These are phyloP conservation scores for Sander vitreus DNA, from an alignment of 2,113 vertebrate genomes.

Conservation along the genomic window DNA sequence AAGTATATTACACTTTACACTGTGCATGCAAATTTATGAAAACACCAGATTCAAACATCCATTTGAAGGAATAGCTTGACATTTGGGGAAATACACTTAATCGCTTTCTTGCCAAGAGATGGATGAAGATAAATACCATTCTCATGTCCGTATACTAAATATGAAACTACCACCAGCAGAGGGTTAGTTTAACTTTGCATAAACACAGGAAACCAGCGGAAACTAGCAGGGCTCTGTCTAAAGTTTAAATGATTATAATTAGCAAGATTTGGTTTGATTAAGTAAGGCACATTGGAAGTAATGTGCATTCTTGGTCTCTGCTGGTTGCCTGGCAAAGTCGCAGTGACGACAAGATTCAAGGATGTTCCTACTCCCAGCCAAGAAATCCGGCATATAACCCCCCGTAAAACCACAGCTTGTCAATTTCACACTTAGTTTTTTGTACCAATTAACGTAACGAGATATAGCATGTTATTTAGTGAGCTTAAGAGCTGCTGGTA, in stretches of 20 bases:
- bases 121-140: too few species aligned
- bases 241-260: too few species aligned
- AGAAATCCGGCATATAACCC: constrained; percentile 1
- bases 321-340: constrained; percentile 3
- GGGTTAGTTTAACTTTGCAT: too few species aligned
- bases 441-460: background rate
- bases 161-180: too few species aligned
- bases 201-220: too few species aligned
- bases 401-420: background rate
- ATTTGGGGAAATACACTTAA: background rate
- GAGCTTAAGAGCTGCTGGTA: background rate
- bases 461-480: background rate
- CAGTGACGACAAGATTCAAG: background rate
- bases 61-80: background rate
- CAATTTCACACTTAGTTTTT: background rate
- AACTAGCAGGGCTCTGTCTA: too few species aligned
- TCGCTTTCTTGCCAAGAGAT: background rate
- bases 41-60: background rate
- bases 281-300: background rate
- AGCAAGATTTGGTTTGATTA: too few species aligned
- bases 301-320: background rate
- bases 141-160: too few species aligned
- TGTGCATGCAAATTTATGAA: background rate
- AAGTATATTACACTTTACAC: too few species aligned
- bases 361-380: background rate